Conservation (phyloP, 2,113 vertebrate genomes). For the Pimephales promelas region DNA sequence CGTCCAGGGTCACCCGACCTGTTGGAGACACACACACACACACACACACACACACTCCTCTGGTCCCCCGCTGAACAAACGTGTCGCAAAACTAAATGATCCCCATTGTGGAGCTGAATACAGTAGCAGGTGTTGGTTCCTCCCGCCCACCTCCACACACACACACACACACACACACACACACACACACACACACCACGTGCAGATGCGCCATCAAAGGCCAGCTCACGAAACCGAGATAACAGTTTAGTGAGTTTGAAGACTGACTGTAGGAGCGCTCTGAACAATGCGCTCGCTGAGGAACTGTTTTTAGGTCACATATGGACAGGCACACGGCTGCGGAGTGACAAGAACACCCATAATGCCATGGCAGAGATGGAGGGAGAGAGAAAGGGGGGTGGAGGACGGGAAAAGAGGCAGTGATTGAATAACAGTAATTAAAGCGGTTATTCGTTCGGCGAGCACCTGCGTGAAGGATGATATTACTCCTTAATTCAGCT, state of each 20-base stretch:
- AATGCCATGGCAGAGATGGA: slow-evolving; percentile 88
- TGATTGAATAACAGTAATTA: slow-evolving; percentile 99
- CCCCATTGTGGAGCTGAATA: slow-evolving; percentile 88
- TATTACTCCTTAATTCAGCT: slow-evolving; percentile 83
- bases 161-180: no score
- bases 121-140: slow-evolving; percentile 90
- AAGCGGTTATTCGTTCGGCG: slow-evolving; percentile 97
- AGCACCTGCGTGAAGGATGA: slow-evolving; percentile 92
- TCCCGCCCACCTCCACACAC: slow-evolving; percentile 79
- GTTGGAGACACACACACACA: slow-evolving; percentile 33
- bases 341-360: slow-evolving; percentile 93
- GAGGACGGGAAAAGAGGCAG: slow-evolving; percentile 80
- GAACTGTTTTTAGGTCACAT: slow-evolving; percentile 81
- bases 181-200: slow-evolving; percentile 80
- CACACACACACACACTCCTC: slow-evolving; percentile 56
- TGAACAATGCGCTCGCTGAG: slow-evolving; percentile 64
- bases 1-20: slow-evolving; percentile 19
- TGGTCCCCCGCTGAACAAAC: slow-evolving; percentile 76
- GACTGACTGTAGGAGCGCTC: slow-evolving; percentile 72
- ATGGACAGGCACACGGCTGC: slow-evolving; percentile 79
- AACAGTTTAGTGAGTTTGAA: slow-evolving; percentile 81
- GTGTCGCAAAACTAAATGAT: slow-evolving; percentile 87
- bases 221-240: slow-evolving; percentile 63
- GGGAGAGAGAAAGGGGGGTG: slow-evolving; percentile 34
- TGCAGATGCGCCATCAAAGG: slow-evolving; percentile 94